Percentiles rank a stretch among this genome's conserved stretches.
These are phyloP conservation scores for Serrognathus titanus DNA, from an alignment of 2,888 invertebrate genomes.

Conservation along the genomic window DNA sequence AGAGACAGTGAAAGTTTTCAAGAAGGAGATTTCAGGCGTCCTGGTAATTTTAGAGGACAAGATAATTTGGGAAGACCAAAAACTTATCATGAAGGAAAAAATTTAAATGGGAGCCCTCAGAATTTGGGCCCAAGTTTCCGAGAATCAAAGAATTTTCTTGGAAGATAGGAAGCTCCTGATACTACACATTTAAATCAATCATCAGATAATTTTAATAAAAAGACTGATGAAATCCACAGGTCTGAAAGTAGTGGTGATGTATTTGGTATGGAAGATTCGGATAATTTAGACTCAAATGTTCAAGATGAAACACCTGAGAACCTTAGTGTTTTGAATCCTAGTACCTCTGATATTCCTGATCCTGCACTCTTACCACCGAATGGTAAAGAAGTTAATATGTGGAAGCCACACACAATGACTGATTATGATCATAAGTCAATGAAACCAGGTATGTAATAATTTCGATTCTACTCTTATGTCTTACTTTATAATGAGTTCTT, in stretches of 20 bases:
- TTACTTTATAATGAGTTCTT: neutral
- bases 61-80: conserved; percentile 1
- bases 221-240: no score
- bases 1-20: no score
- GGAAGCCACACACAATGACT: conserved; percentile 60
- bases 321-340: neutral
- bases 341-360: conserved; percentile 18
- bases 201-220: no score
- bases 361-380: conserved; percentile 35
- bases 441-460: conserved; percentile 34
- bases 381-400: conserved; percentile 51
- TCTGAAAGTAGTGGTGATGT: no score
- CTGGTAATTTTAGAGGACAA: conserved; percentile 1
- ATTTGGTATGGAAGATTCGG: no score
- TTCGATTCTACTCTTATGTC: conserved; percentile 8
- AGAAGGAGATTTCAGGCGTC: neutral
- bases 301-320: no score
- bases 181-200: no score
- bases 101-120: neutral
- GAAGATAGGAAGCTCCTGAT: no score
- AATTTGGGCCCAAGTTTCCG: neutral
- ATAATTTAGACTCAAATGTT: no score
- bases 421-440: conserved; percentile 68
- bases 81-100: neutral
- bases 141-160: neutral